Conservation (phyloP, 2,888 invertebrate genomes). For the Nephrocerus scutellatus region DNA sequence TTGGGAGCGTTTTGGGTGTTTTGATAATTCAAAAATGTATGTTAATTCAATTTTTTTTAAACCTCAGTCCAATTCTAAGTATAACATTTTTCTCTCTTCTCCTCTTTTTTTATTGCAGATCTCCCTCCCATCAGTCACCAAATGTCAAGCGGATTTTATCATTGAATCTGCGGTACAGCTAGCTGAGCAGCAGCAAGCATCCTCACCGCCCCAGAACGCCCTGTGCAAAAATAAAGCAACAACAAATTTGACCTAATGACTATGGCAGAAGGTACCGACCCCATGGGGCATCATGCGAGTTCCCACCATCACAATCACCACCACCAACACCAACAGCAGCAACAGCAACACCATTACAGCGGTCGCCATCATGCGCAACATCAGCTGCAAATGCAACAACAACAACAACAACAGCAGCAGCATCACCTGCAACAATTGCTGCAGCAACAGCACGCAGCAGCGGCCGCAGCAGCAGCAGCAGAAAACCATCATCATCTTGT, state of each 20-base stretch:
- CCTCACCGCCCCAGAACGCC: constrained; percentile 17
- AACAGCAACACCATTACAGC: constrained; percentile 23
- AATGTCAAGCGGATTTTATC: too few relatives aligned
- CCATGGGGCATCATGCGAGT: constrained; percentile 51
- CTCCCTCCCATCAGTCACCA: constrained; percentile 16
- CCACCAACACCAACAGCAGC: constrained; percentile 34
- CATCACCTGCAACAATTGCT: constrained; percentile 27
- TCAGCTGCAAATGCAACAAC: constrained; percentile 28
- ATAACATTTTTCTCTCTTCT: not conserved
- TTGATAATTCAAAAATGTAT: too few relatives aligned
- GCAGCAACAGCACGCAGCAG: constrained; percentile 23
- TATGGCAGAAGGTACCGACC: constrained; percentile 65
- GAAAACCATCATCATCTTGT: too few relatives aligned
- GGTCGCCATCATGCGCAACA: constrained; percentile 19
- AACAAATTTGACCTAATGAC: constrained; percentile 55
- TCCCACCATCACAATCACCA: constrained; percentile 42
- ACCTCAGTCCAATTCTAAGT: not conserved
- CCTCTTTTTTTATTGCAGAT: constrained; percentile 22
- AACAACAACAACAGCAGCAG: constrained; percentile 31
- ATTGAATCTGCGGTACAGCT: too few relatives aligned
- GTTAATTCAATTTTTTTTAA: too few relatives aligned
- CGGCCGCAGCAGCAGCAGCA: constrained; percentile 20
- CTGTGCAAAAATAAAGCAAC: constrained; percentile 14
- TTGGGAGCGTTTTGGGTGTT: too few relatives aligned
- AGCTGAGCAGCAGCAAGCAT: constrained; percentile 10